phyloP scores from a whole-genome alignment of 2,113 vertebrate genomes.

The Python bivittatus region DNA sequence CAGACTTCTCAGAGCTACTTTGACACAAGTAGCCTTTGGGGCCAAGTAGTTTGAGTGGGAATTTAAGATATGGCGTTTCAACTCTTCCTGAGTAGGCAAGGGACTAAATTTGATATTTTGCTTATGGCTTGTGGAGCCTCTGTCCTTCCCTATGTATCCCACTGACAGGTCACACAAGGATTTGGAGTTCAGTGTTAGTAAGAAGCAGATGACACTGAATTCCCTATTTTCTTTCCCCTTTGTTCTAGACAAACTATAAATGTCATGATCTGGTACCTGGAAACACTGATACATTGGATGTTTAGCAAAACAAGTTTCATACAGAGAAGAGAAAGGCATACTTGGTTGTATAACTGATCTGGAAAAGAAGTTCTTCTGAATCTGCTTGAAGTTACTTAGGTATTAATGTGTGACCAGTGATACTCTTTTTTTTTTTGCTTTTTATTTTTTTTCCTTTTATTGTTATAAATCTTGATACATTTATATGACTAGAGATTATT shows the following conservation, averaged over 20 bases:
- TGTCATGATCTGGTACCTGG: neutral
- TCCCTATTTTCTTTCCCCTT: neutral
- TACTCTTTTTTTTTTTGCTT: too few relatives aligned
- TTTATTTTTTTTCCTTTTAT: too few relatives aligned
- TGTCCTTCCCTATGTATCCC: neutral
- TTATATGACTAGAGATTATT: too few relatives aligned
- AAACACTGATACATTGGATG: too few relatives aligned
- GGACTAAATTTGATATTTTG: neutral
- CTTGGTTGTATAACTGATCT: neutral
- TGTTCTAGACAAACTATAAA: neutral
- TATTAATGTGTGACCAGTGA: too few relatives aligned
- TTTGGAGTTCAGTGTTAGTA: neutral
- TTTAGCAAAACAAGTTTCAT: neutral
- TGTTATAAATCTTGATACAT: too few relatives aligned
- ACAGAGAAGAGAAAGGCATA: neutral
- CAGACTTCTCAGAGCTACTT: neutral
- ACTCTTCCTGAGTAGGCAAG: neutral
- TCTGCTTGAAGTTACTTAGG: neutral
- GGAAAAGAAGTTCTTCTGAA: neutral
- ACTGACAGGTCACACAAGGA: neutral
- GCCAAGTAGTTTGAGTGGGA: neutral
- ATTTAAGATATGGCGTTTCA: neutral
- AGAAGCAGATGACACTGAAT: neutral
- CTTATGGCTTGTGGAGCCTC: neutral
- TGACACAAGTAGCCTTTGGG: neutral